Evolutionary conservation across 2,888 invertebrate species (phyloP).

Genomic region (Fragum sueziense): DNA sequence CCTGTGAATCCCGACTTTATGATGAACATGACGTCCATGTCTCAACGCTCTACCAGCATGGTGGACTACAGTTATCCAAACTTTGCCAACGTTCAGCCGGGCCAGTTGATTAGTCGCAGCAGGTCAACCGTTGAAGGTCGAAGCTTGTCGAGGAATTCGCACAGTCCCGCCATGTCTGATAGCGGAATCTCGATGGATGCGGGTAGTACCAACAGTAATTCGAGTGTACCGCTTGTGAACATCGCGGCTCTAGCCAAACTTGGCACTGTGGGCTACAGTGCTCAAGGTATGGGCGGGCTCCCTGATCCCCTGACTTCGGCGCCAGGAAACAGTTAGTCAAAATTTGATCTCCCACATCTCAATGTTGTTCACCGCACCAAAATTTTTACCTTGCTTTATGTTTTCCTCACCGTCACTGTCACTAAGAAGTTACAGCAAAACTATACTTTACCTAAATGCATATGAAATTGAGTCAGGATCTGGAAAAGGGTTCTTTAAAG

Average conservation of each 20-base stretch:
- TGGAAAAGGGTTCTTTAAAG: too few relatives aligned
- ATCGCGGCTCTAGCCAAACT: constrained; percentile 94
- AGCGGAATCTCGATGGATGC: constrained; percentile 82
- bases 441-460: too few relatives aligned
- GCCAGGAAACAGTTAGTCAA: constrained; percentile 58
- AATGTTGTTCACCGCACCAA: constrained; percentile 51
- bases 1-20: constrained; percentile 67
- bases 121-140: constrained; percentile 51
- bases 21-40: constrained; percentile 65
- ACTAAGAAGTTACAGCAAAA: too few relatives aligned
- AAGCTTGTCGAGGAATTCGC: constrained; percentile 77
- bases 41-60: constrained; percentile 52
- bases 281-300: constrained; percentile 81
- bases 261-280: constrained; percentile 85
- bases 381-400: neutral
- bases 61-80: constrained; percentile 25
- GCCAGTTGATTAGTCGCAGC: constrained; percentile 39
- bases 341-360: constrained; percentile 43
- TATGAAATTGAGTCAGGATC: too few relatives aligned
- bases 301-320: constrained; percentile 52
- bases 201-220: constrained; percentile 76
- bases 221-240: constrained; percentile 88
- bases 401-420: too few relatives aligned
- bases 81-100: constrained; percentile 35
- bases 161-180: constrained; percentile 82